Evolutionary conservation across 2,113 vertebrate species (phyloP).

Genomic region (Seriola aureovittata): DNA sequence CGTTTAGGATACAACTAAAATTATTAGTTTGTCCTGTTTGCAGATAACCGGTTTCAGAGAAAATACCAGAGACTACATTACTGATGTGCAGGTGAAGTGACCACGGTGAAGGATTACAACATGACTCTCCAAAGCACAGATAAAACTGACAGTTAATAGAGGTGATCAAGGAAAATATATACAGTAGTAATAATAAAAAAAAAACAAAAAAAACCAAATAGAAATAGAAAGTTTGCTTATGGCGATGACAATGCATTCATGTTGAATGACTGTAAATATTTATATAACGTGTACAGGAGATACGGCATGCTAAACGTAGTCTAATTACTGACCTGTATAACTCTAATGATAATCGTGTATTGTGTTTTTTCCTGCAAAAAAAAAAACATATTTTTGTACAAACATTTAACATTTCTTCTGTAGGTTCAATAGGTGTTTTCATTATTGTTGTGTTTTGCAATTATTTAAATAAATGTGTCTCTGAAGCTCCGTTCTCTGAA

Average conservation of each 20-base stretch:
- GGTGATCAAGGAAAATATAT: not conserved
- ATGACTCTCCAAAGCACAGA: not conserved
- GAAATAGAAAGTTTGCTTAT: not conserved
- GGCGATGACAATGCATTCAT: conserved; percentile 74
- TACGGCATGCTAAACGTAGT: conserved; percentile 63
- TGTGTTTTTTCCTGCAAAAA: conserved; percentile 43
- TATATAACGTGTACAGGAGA: conserved; percentile 81
- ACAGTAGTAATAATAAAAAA: not conserved
- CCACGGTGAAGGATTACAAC: not conserved
- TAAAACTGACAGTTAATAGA: not conserved
- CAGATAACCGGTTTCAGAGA: not conserved
- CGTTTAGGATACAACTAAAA: not conserved
- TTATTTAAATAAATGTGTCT: conserved; percentile 81
- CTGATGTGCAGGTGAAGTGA: not conserved
- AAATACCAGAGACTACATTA: not conserved
- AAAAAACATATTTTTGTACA: conserved; percentile 82
- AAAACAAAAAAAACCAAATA: not conserved
- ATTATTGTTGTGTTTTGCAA: conserved; percentile 38
- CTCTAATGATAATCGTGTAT: conserved; percentile 58
- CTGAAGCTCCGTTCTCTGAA: conserved; percentile 2
- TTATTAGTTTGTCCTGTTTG: not conserved
- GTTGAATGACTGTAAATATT: conserved; percentile 86
- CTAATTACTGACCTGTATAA: conserved; percentile 40
- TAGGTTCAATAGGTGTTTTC: conserved; percentile 59
- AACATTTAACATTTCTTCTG: conserved; percentile 51